phyloP scores from a whole-genome alignment of 2,113 vertebrate species.

The Microtus montanus region DNA sequence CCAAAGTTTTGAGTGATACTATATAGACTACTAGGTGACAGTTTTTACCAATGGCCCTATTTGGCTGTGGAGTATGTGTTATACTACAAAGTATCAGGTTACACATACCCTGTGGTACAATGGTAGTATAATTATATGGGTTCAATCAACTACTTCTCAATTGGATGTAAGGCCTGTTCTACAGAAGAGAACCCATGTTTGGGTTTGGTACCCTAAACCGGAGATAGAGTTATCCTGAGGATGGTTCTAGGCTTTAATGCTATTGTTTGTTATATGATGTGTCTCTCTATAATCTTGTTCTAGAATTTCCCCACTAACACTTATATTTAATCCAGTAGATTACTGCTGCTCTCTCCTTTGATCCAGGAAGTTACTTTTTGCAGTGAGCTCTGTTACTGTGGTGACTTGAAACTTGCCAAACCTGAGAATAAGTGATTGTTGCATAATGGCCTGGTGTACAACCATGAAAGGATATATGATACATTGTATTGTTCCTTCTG shows the following conservation, averaged over 20 bases:
- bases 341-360: background rate
- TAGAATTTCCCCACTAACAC: background rate
- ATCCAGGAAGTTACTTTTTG: background rate
- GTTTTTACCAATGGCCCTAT: background rate
- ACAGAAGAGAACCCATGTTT: background rate
- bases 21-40: too few relatives aligned
- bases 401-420: background rate
- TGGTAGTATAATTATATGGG: background rate
- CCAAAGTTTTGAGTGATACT: background rate
- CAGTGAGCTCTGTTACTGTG: background rate
- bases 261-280: background rate
- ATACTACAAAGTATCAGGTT: background rate
- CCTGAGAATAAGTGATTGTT: too few relatives aligned
- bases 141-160: background rate
- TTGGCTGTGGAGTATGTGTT: background rate
- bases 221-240: background rate
- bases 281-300: background rate
- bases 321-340: background rate
- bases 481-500: background rate
- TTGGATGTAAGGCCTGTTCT: background rate
- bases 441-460: background rate
- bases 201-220: background rate
- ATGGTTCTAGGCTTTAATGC: background rate
- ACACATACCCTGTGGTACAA: too few relatives aligned
- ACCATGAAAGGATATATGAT: background rate